Evolutionary conservation across 2,797 vertebrate species (phyloP).

Genomic region (Poliocrania exsul): DNA sequence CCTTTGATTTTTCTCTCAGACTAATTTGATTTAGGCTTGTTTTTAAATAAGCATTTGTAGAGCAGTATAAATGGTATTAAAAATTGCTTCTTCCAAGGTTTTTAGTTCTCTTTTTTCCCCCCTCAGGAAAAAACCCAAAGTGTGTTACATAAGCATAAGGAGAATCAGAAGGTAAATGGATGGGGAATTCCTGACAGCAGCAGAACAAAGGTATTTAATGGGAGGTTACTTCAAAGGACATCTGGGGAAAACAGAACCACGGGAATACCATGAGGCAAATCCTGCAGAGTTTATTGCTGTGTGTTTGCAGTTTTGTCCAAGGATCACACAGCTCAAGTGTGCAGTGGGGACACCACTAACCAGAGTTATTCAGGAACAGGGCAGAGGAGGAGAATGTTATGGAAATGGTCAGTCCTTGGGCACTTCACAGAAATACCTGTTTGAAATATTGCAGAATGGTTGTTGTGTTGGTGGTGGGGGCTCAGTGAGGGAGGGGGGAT

Average conservation of each 20-base stretch:
- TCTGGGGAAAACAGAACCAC: neutral
- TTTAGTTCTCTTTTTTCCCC: neutral
- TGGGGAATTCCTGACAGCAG: neutral
- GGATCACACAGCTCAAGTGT: neutral
- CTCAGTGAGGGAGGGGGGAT: neutral
- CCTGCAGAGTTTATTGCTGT: neutral
- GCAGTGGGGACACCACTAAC: neutral
- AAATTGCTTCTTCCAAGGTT: neutral
- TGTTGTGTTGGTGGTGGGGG: neutral
- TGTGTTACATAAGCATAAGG: neutral
- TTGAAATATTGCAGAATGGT: neutral
- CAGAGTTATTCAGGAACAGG: neutral
- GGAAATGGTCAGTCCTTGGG: neutral
- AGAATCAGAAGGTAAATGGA: neutral
- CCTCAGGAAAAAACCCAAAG: neutral
- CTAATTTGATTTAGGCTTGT: neutral
- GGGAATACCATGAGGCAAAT: neutral
- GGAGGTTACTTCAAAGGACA: neutral
- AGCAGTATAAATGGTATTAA: neutral
- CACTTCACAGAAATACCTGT: neutral
- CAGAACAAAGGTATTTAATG: neutral
- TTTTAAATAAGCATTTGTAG: neutral
- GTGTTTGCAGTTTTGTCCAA: neutral
- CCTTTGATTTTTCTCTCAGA: neutral
- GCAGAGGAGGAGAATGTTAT: neutral